Evolutionary conservation across 2,797 vertebrate species (phyloP).

Genomic region (Phalanger gymnotis): DNA sequence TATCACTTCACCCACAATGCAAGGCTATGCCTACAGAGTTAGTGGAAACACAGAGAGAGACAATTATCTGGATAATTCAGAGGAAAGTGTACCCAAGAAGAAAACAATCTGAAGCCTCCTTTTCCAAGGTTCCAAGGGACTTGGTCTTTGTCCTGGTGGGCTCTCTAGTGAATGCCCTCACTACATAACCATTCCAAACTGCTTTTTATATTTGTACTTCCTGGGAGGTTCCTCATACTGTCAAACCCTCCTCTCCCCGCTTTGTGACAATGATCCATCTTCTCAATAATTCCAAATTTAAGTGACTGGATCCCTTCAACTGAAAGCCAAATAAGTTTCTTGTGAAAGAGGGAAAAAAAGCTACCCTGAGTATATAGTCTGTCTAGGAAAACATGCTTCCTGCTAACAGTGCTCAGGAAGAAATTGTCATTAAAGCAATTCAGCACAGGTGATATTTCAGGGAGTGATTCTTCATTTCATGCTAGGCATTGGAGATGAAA

Average conservation of each 20-base stretch:
- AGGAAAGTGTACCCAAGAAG: background rate
- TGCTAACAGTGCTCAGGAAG: background rate
- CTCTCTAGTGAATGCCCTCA: conserved; percentile 18
- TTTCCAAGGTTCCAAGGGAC: background rate
- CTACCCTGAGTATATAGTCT: conserved; percentile 1
- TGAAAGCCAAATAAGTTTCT: conserved; percentile 30
- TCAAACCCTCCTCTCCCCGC: background rate
- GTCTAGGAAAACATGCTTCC: background rate
- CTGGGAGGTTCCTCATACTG: background rate
- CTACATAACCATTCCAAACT: background rate
- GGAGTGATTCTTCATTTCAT: background rate
- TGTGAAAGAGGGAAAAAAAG: background rate
- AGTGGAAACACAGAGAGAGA: conserved; percentile 47
- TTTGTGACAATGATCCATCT: background rate
- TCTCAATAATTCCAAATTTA: conserved; percentile 7
- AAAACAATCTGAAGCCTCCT: background rate
- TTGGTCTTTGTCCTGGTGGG: background rate
- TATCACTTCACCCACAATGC: conserved; percentile 59
- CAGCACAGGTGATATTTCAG: background rate
- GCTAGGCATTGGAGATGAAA: background rate
- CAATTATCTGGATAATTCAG: conserved; percentile 18
- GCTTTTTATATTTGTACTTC: background rate
- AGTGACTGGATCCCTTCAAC: background rate
- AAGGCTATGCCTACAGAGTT: background rate
- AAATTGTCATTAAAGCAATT: conserved; percentile 8